A percentile compares a stretch with the other conserved stretches of the same genome.
phyloP scores from a whole-genome alignment of 2,797 vertebrate genomes.

The Crocidura indochinensis region DNA sequence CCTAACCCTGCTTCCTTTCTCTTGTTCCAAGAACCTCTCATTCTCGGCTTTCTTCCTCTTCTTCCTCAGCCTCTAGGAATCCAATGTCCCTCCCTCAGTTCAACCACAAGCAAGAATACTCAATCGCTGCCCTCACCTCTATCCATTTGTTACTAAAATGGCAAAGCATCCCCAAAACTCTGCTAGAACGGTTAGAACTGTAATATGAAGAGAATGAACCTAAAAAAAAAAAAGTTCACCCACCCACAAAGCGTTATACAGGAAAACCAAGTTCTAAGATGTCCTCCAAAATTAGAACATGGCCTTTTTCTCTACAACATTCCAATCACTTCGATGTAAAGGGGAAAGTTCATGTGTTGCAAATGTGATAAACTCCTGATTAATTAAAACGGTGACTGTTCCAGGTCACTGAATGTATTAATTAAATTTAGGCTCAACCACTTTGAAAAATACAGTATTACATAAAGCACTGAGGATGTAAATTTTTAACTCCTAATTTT shows the following conservation, averaged over 20 bases:
- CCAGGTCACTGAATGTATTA: conserved; percentile 55
- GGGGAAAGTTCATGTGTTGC: conserved; percentile 10
- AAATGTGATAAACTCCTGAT: conserved; percentile 56
- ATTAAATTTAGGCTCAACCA: conserved; percentile 59
- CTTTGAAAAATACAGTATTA: conserved; percentile 41
- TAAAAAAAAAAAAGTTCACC: conserved; percentile 24
- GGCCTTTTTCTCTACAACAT: conserved; percentile 20
- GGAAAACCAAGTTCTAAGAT: conserved; percentile 18
- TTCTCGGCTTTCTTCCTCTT: not conserved
- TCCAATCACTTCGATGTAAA: conserved; percentile 40
- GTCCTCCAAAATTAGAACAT: not conserved
- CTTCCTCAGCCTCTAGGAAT: not conserved
- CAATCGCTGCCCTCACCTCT: not conserved
- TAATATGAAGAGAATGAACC: not conserved
- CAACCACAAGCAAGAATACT: not conserved
- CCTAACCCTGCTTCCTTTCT: not conserved
- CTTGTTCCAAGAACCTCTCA: not conserved
- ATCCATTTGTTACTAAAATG: not conserved
- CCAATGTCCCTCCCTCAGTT: not conserved
- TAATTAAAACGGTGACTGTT: conserved; percentile 64
- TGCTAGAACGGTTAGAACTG: not conserved
- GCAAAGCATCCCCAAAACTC: not conserved
- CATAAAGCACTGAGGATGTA: not conserved
- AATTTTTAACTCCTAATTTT: conserved; percentile 41
- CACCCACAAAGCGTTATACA: not conserved